Evolutionary conservation across 2,797 vertebrate species (phyloP).

Genomic region (Diplodus sargus): DNA sequence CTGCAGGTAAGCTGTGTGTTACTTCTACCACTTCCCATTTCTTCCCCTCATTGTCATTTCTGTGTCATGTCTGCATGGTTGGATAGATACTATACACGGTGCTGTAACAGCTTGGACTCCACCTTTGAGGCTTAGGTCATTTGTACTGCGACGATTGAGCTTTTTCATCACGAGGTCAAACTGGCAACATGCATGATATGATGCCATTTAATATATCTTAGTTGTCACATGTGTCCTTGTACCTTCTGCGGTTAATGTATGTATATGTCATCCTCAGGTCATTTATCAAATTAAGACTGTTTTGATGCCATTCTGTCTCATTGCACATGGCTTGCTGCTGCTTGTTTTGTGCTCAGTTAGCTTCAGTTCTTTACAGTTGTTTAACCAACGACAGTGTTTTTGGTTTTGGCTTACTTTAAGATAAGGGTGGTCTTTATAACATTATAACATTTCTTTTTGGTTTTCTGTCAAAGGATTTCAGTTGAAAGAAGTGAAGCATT

Average conservation of each 20-base stretch:
- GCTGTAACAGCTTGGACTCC: conserved; percentile 13
- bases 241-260: conserved; percentile 1
- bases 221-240: neutral
- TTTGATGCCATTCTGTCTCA: neutral
- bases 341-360: neutral
- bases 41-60: conserved; percentile 13
- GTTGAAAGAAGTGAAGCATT: neutral
- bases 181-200: conserved; percentile 3
- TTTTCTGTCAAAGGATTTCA: neutral
- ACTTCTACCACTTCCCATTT: conserved; percentile 17
- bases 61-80: conserved; percentile 40
- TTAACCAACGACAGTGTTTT: neutral
- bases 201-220: neutral
- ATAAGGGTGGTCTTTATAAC: neutral
- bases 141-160: neutral
- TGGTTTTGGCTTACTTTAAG: neutral
- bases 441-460: neutral
- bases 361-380: conserved; percentile 20
- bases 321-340: neutral
- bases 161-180: conserved; percentile 3
- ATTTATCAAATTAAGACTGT: conserved; percentile 7
- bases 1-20: conserved; percentile 89
- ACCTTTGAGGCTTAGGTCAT: conserved; percentile 24
- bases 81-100: neutral
- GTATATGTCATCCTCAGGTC: neutral